Base-by-base conservation (phyloP, 2,797 vertebrate genomes). In the Enteromius unitaeniatus region DNA sequence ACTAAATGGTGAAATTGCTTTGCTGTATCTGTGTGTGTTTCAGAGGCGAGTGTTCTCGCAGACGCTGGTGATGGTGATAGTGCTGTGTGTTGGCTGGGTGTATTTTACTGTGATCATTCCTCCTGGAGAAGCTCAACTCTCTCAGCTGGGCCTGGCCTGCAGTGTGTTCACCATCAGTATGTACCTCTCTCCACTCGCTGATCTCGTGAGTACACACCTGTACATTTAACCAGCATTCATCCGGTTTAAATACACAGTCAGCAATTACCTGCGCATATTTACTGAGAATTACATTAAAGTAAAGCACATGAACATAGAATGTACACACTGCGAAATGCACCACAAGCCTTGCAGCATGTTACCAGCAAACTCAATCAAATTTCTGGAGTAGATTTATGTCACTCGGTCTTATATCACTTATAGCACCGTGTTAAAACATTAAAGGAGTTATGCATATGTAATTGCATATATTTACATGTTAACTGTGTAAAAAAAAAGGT, bases 91-190 rank as follows among this genome's bases (percentile, higher is more conserved):
- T 0, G 94, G 93, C 5, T 97, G 93, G 68, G 76, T 95, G 40
- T 99, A 97, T 92, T 97, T 99, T 88, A 88, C 90, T 68, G 58
- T 91, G 21, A 73, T 95, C 82, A 91, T 96, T 17, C 89, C 92
- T 0, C 89, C 94, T 1, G 31, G 80, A 0, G 84, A 89, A 11
- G 21, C 21, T 0, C 95, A 88, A 47, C 94, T 97, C 45, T 87
- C 73, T 8, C 95, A 91, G 81, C 92, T 98, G 5, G 97, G 97
- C 40, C 95, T 99, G 49, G 94, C 95, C 92, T 98, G 97, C 94
- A 97, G 96, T 6, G 5, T 95, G 86, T 93, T 97, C 90, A 98
- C 98, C 60, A 93, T 99, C 93, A 93, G 93, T 94, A 98, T 99
- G 97, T 99, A 98, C 93, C 89, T 98, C 86, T 98, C 97, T 0